phyloP scores from a whole-genome alignment of 2,113 vertebrate species.

The Myxocyprinus asiaticus region DNA sequence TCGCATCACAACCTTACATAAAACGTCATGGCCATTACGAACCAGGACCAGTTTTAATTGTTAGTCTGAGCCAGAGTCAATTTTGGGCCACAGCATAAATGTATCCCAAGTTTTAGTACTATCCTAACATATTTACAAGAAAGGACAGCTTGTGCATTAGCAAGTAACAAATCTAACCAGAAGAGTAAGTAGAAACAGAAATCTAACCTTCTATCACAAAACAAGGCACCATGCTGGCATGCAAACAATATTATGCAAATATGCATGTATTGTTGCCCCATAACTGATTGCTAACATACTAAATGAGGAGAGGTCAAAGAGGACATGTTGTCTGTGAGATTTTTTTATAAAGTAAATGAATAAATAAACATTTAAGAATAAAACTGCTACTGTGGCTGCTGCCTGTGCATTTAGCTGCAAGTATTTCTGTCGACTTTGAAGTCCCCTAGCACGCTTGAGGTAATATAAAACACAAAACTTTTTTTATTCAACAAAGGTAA shows the following conservation, averaged over 20 bases:
- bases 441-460: slow-evolving; percentile 66
- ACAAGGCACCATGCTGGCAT: no score
- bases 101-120: no score
- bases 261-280: background rate
- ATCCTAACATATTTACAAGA: no score
- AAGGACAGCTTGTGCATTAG: no score
- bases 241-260: background rate
- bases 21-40: background rate
- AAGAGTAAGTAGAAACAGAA: no score
- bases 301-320: background rate
- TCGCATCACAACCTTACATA: slow-evolving; percentile 26
- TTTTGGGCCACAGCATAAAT: background rate
- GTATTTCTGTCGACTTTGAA: slow-evolving; percentile 66
- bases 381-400: background rate
- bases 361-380: slow-evolving; percentile 22
- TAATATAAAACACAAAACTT: slow-evolving; percentile 59
- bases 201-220: no score
- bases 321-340: background rate
- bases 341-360: background rate
- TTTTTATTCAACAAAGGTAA: slow-evolving; percentile 60
- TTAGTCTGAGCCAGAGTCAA: no score
- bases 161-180: no score
- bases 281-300: background rate
- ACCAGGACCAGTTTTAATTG: background rate
- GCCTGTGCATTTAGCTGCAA: slow-evolving; percentile 59